Evolutionary conservation across 2,113 vertebrate species (phyloP).

Genomic region (Brienomyrus brachyistius): DNA sequence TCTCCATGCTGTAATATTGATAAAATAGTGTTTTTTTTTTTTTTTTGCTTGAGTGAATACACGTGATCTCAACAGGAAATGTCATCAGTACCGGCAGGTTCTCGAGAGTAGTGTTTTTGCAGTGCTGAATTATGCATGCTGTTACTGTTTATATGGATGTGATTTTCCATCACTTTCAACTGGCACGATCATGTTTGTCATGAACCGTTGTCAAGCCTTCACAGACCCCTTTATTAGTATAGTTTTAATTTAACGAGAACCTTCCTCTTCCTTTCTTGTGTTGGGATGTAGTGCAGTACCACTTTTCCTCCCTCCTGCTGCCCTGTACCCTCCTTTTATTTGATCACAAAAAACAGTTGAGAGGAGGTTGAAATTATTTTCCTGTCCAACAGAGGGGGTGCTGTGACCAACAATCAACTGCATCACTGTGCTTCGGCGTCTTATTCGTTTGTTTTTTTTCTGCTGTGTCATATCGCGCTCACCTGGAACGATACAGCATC

Average conservation of each 20-base stretch:
- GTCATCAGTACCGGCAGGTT: neutral
- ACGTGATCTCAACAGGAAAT: neutral
- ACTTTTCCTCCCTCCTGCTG: neutral
- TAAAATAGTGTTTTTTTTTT: neutral
- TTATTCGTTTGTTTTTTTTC: neutral
- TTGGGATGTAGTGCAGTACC: neutral
- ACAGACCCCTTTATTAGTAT: neutral
- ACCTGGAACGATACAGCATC: neutral
- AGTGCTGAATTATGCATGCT: neutral
- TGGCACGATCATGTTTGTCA: neutral
- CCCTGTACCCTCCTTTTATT: neutral
- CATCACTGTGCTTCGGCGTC: neutral
- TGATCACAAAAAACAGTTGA: neutral
- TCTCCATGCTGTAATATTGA: neutral
- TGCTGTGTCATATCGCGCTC: neutral
- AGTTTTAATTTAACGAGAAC: neutral
- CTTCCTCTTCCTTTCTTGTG: neutral
- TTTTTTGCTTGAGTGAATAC: neutral
- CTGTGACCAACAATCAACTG: neutral
- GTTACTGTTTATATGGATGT: neutral
- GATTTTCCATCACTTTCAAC: neutral
- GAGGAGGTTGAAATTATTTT: neutral
- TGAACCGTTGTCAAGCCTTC: neutral
- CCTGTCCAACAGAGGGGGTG: constrained; percentile 8
- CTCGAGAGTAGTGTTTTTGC: neutral